These are phyloP conservation scores for Brachyhypopomus occidentalis DNA, from an alignment of 2,113 vertebrate species.

Conservation along the genomic window DNA sequence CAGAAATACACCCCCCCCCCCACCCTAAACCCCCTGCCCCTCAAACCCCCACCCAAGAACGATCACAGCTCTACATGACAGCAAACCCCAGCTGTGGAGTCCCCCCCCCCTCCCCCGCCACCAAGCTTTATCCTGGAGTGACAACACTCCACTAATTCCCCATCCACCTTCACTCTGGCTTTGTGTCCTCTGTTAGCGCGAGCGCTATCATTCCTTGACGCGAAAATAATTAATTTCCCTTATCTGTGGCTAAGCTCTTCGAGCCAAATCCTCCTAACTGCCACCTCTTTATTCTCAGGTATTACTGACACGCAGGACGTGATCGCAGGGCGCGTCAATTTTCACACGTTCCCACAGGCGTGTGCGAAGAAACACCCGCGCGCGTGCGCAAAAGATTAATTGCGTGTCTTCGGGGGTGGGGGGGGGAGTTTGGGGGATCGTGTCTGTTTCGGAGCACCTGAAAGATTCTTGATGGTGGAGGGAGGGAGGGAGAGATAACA, in stretches of 20 bases:
- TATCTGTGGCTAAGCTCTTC: conserved; percentile 88
- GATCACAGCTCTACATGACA: conserved; percentile 76
- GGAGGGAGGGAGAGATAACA: conserved; percentile 85
- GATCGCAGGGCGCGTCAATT: background rate
- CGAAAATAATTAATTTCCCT: conserved; percentile 90
- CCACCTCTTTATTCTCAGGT: conserved; percentile 88
- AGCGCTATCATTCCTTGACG: conserved; percentile 85
- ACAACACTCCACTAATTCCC: conserved; percentile 90
- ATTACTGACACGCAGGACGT: conserved; percentile 73
- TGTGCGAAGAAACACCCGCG: conserved; percentile 65
- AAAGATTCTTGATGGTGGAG: conserved; percentile 81
- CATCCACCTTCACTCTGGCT: conserved; percentile 76
- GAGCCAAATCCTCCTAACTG: conserved; percentile 88
- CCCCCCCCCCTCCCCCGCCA: too few species aligned
- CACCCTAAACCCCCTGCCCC: too few species aligned
- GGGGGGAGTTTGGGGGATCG: conserved; percentile 62
- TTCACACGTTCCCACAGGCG: conserved; percentile 40
- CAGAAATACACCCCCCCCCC: conserved; percentile 80
- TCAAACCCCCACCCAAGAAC: too few species aligned
- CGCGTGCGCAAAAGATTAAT: conserved; percentile 84
- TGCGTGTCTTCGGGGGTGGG: conserved; percentile 82
- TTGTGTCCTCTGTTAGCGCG: conserved; percentile 79
- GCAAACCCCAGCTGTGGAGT: conserved; percentile 77
- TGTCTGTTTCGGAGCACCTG: conserved; percentile 85
- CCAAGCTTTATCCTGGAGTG: conserved; percentile 81